Conservation (phyloP, 2,888 invertebrate species). For the Ypsolopha sequella region DNA sequence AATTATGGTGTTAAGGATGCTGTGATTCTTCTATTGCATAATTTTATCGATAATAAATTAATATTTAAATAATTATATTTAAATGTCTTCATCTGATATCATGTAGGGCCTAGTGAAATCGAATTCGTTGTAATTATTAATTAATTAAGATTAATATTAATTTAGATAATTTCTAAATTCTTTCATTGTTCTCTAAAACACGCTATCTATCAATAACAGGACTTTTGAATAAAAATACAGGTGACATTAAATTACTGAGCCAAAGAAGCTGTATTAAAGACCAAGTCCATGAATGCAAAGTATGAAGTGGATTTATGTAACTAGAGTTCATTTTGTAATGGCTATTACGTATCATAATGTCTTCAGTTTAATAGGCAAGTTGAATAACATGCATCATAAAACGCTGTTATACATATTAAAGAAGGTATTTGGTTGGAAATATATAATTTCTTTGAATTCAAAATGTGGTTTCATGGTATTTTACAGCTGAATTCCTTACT, state of each 20-base stretch:
- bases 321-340: no score
- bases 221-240: no score
- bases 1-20: constrained; percentile 68
- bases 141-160: constrained; percentile 45
- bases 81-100: constrained; percentile 60
- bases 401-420: no score
- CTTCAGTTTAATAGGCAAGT: no score
- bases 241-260: constrained; percentile 25
- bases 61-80: constrained; percentile 45
- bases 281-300: no score
- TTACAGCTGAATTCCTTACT: no score
- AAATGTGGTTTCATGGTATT: no score
- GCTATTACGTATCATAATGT: no score
- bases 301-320: no score
- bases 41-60: constrained; percentile 54
- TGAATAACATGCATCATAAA: no score
- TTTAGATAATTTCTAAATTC: constrained; percentile 58
- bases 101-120: constrained; percentile 65
- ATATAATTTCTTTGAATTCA: no score
- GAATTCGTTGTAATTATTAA: constrained; percentile 63
- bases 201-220: constrained; percentile 25
- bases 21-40: constrained; percentile 71
- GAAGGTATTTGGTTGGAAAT: no score
- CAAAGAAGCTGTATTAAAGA: constrained; percentile 20
- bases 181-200: constrained; percentile 48